Conservation (phyloP, 1,140 invertebrate genomes). For the Lepidurus packardi region DNA sequence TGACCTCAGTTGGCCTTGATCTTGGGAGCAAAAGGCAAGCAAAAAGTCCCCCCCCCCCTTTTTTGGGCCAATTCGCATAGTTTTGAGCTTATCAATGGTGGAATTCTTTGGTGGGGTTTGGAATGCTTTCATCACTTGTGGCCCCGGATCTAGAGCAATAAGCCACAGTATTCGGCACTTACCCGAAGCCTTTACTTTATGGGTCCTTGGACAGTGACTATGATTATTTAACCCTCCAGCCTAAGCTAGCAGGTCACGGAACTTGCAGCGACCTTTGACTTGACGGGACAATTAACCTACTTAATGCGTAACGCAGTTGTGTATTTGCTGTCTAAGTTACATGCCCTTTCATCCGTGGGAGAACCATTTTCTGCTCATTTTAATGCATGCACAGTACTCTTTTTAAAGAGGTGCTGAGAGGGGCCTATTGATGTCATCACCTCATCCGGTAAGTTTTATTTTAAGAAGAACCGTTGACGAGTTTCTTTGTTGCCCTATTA, state of each 20-base stretch:
- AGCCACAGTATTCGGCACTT: neutral
- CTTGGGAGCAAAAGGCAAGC: neutral
- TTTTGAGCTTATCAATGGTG: neutral
- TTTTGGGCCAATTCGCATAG: neutral
- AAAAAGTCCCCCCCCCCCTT: neutral
- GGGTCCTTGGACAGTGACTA: neutral
- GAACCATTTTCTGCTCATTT: neutral
- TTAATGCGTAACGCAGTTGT: neutral
- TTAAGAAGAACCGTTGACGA: neutral
- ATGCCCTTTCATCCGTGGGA: neutral
- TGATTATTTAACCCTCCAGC: neutral
- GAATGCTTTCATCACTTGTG: neutral
- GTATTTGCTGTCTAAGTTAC: neutral
- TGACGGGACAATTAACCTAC: neutral
- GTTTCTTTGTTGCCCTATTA: neutral
- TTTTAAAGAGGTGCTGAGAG: neutral
- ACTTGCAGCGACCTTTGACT: neutral
- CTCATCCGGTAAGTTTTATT: neutral
- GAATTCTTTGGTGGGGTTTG: neutral
- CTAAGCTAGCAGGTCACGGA: neutral
- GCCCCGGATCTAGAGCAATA: neutral
- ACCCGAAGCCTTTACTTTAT: neutral
- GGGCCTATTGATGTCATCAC: neutral
- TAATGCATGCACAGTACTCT: too few species aligned
- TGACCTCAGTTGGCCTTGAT: neutral